phyloP scores from a whole-genome alignment of 2,797 vertebrate species.

The Coluber constrictor region DNA sequence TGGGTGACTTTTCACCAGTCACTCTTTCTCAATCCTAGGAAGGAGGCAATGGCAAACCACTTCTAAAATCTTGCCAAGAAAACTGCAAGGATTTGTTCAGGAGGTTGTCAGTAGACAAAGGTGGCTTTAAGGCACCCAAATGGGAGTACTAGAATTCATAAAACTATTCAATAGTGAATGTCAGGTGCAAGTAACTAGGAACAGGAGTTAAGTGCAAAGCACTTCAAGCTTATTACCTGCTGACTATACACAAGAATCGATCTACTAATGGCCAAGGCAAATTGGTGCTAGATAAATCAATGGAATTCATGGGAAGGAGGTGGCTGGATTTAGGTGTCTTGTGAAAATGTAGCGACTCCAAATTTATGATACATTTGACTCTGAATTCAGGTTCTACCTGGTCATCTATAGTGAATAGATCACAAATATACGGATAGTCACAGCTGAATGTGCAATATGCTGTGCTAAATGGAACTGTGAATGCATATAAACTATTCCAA shows the following conservation, averaged over 20 bases:
- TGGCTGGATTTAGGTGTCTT: background rate
- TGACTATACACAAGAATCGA: background rate
- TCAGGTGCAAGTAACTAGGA: background rate
- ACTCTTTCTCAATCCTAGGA: background rate
- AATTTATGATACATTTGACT: background rate
- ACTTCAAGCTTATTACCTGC: background rate
- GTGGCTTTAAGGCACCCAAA: background rate
- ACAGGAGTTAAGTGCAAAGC: background rate
- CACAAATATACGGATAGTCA: background rate
- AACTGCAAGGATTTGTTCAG: background rate
- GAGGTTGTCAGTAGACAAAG: background rate
- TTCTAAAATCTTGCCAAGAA: background rate
- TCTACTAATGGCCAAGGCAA: background rate
- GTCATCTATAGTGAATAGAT: background rate
- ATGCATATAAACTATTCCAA: background rate
- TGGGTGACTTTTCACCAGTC: background rate
- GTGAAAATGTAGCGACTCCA: background rate
- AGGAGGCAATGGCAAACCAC: background rate
- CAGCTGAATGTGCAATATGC: background rate
- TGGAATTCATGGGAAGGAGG: background rate
- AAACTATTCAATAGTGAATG: background rate
- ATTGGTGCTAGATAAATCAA: background rate
- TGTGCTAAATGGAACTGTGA: background rate
- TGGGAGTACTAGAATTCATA: background rate
- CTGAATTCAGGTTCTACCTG: background rate